These are phyloP conservation scores for Stenichneumon culpator DNA, from an alignment of 2,888 invertebrate species.

Conservation along the genomic window DNA sequence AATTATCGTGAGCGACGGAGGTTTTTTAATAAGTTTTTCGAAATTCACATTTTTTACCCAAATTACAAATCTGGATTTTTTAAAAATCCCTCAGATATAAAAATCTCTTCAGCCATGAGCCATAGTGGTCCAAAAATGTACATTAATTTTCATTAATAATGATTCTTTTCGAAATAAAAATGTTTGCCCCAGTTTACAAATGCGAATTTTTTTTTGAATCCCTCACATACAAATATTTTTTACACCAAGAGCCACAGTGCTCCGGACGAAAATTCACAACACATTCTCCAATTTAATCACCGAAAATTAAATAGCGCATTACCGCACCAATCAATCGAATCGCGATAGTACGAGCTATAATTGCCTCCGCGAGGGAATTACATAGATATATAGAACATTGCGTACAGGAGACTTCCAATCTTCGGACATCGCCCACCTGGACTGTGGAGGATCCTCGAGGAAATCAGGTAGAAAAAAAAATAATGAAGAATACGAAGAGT, in stretches of 20 bases:
- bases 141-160: too few species aligned
- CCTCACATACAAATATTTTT: neutral
- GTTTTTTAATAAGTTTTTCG: neutral
- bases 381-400: neutral
- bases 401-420: conserved; percentile 17
- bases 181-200: neutral
- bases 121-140: too few species aligned
- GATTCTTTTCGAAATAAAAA: neutral
- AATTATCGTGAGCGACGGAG: neutral
- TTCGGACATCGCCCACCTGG: conserved; percentile 12
- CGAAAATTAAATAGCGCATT: neutral
- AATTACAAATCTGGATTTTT: neutral
- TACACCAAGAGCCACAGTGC: neutral
- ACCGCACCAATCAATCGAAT: conserved; percentile 22
- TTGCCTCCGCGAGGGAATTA: conserved; percentile 51
- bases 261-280: neutral
- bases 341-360: conserved; percentile 31
- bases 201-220: neutral
- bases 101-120: neutral
- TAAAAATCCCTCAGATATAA: neutral
- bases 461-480: conserved; percentile 14
- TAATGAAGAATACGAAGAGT: neutral
- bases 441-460: neutral
- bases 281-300: neutral
- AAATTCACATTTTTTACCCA: neutral